Evolutionary conservation across 1,140 invertebrate species (phyloP).

Genomic region (Onthophagus taurus): DNA sequence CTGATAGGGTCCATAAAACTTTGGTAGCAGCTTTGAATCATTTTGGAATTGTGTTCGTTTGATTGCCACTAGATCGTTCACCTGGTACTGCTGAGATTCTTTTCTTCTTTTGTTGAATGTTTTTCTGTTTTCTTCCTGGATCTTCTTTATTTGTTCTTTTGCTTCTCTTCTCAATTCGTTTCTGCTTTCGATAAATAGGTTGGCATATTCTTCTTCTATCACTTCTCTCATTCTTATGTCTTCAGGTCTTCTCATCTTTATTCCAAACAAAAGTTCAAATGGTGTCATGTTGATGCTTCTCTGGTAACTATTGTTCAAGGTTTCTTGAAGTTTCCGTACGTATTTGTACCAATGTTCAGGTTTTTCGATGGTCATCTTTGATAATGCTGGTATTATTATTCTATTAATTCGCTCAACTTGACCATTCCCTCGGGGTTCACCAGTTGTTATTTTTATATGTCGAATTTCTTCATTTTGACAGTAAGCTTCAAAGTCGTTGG

Average conservation of each 20-base stretch:
- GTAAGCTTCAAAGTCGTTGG: constrained; percentile 14
- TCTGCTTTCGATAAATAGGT: constrained; percentile 17
- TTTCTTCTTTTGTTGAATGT: constrained; percentile 21
- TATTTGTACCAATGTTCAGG: no score
- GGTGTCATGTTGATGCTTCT: constrained; percentile 27
- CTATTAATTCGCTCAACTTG: no score
- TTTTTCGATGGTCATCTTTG: no score
- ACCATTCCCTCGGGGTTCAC: no score
- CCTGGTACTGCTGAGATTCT: constrained; percentile 19
- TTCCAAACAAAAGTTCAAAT: constrained; percentile 31
- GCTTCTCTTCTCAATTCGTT: constrained; percentile 23
- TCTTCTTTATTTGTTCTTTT: constrained; percentile 24
- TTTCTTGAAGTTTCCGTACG: no score
- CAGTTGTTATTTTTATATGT: no score
- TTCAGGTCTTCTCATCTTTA: constrained; percentile 24
- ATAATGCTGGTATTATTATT: no score
- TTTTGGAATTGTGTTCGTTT: constrained; percentile 32
- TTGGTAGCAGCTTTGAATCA: constrained; percentile 31
- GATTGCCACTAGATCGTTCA: constrained; percentile 34
- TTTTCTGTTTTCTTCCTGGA: constrained; percentile 30
- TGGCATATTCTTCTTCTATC: constrained; percentile 14
- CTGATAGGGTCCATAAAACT: constrained; percentile 36
- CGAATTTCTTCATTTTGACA: no score
- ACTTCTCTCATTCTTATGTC: constrained; percentile 20
- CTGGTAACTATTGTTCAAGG: no score